Percentiles rank a stretch among this genome's conserved stretches.
Conservation (phyloP, 2,113 vertebrate species). For the Indri indri region DNA sequence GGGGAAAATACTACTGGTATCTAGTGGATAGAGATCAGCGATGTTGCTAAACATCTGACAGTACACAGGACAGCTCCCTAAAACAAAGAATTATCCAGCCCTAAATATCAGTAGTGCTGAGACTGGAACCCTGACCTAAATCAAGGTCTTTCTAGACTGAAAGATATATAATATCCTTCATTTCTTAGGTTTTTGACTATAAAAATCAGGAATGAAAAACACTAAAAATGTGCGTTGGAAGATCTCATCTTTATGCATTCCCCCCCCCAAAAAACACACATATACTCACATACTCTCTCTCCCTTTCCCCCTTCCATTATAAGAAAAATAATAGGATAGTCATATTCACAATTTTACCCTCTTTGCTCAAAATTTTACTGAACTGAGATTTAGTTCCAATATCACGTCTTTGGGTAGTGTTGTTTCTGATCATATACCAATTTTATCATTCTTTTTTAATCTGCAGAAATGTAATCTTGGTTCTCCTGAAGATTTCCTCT, state of each 20-base stretch:
- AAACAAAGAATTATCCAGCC: not conserved
- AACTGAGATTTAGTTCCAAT: not conserved
- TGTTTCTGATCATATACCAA: not conserved
- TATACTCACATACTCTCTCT: not conserved
- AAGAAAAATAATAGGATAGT: not conserved
- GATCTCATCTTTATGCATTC: not conserved
- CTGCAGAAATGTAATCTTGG: conserved; percentile 95
- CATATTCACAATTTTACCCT: not conserved
- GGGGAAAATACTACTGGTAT: not conserved
- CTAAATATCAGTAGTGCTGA: not conserved
- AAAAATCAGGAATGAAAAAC: conserved; percentile 1
- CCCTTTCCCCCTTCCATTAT: not conserved
- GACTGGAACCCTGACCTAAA: not conserved
- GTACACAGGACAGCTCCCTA: not conserved
- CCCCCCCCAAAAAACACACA: not conserved
- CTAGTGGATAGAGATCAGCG: not conserved
- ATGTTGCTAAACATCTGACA: not conserved
- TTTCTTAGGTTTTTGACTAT: not conserved
- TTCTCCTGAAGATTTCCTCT: conserved; percentile 95
- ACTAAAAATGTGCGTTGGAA: not conserved
- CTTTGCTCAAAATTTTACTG: not conserved
- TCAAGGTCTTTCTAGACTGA: not conserved
- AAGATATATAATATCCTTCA: not conserved
- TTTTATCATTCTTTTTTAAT: not conserved
- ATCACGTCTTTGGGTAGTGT: not conserved